phyloP scores from a whole-genome alignment of 2,113 vertebrate genomes.

The Ptilorrhoa leucosticta region DNA sequence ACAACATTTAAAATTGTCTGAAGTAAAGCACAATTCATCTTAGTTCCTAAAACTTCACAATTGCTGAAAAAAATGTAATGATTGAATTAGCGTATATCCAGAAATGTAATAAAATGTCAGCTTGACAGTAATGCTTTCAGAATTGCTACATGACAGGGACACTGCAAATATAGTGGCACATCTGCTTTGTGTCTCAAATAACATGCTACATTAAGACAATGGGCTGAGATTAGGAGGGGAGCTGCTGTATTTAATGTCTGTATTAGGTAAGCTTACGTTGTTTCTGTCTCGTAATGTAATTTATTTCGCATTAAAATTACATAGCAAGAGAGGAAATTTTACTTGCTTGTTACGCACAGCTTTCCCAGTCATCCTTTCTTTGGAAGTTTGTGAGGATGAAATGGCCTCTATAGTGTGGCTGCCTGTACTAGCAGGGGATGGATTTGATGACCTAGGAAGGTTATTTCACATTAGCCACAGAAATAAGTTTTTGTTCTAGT shows the following conservation, averaged over 20 bases:
- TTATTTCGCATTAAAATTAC: background rate
- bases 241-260: background rate
- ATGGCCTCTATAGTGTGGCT: background rate
- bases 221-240: background rate
- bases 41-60: background rate
- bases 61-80: background rate
- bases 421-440: background rate
- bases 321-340: background rate
- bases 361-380: background rate
- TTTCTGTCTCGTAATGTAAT: background rate
- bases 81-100: background rate
- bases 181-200: background rate
- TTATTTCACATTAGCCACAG: background rate
- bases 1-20: background rate
- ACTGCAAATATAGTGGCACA: background rate
- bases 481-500: background rate
- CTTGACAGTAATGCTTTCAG: background rate
- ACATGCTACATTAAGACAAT: background rate
- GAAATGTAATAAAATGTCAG: conserved; percentile 16
- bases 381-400: background rate
- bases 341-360: background rate
- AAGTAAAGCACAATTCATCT: background rate
- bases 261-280: background rate
- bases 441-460: background rate
- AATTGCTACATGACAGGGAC: background rate